Percentiles rank a stretch among this genome's conserved stretches.
phyloP scores from a whole-genome alignment of 2,797 vertebrate genomes.

The Ispidina picta region DNA sequence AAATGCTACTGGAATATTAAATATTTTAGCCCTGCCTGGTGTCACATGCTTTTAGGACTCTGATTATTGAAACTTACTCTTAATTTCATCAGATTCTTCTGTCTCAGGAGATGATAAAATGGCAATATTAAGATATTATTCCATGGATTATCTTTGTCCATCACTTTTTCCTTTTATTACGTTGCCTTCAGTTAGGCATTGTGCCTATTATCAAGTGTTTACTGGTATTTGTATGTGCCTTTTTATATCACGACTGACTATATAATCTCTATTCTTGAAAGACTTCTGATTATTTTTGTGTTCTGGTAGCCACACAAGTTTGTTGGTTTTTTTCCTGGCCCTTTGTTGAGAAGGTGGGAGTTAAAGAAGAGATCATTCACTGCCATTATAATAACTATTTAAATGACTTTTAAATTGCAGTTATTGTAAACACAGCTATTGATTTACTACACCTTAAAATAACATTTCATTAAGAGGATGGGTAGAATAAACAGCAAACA shows the following conservation, averaged over 20 bases:
- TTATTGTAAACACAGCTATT: not conserved
- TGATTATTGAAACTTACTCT: not conserved
- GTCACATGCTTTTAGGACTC: not conserved
- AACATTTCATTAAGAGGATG: not conserved
- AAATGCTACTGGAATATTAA: not conserved
- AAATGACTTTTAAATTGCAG: not conserved
- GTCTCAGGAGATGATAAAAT: not conserved
- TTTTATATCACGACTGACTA: not conserved
- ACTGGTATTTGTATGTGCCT: not conserved
- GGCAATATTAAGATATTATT: not conserved
- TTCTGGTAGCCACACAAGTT: not conserved
- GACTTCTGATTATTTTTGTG: not conserved
- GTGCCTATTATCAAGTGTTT: not conserved
- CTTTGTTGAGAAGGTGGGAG: not conserved
- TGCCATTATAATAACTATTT: not conserved
- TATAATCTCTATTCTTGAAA: not conserved
- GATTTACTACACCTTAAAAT: not conserved
- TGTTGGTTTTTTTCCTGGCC: not conserved
- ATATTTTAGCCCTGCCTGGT: not conserved
- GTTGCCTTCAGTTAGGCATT: not conserved
- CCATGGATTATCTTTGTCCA: not conserved
- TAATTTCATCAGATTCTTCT: slow-evolving; percentile 13
- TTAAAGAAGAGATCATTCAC: not conserved
- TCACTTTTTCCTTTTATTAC: not conserved
- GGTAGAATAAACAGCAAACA: not conserved